Evolutionary conservation across 2,888 invertebrate genomes (phyloP), one percentile per base, ranked within the genome.

Genomic region (Temnothorax rugatulus): DNA sequence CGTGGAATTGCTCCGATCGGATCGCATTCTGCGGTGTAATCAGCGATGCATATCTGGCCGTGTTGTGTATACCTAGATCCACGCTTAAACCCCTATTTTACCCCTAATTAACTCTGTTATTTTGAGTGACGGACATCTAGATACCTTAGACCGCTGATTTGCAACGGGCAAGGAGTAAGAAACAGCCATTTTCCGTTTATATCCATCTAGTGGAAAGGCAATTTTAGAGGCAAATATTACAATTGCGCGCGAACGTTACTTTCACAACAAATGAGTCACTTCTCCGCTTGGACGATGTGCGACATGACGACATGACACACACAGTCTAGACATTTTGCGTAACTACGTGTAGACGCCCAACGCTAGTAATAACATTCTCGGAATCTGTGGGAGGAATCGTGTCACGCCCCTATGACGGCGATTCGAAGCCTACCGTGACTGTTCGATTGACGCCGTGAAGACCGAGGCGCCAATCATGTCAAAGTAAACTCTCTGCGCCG

Each of bases 1-100:
- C 82, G 86, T 74, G 77, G 34, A 77, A 68, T 68, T 68, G 68
- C 68, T 68, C 79, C 86, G 87, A 85, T 84, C 87, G 75, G 76
- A 61, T 84, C 82, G 76, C 82, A 71, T 77, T 77, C 77, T 54
- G 54, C 68, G 66, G 79, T 34, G 34, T 50, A 81, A 81, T 81
- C 79, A 61, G 18, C n/a, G 47, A n/a, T 47, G 79, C 29, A 34
- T 81, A 81, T 81, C 79, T 81, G 15, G 8, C 13, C 18, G 69
- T 71, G 69, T n/a, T 34, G 18, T 13, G 29, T 47, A 18, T 7
- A 34, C 21, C 41, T 8, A 66, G 18, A 77, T n/a, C n/a, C 38
- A 15, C 5, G 21, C 50, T 63, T 25, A 63, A 63, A 47, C 34
- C 47, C 47, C 47, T 15, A 50, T 50, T 76, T 76, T 21, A 63